These are phyloP conservation scores for Drosophila recens DNA, from an alignment of 2,888 invertebrate species.

Conservation along the genomic window DNA sequence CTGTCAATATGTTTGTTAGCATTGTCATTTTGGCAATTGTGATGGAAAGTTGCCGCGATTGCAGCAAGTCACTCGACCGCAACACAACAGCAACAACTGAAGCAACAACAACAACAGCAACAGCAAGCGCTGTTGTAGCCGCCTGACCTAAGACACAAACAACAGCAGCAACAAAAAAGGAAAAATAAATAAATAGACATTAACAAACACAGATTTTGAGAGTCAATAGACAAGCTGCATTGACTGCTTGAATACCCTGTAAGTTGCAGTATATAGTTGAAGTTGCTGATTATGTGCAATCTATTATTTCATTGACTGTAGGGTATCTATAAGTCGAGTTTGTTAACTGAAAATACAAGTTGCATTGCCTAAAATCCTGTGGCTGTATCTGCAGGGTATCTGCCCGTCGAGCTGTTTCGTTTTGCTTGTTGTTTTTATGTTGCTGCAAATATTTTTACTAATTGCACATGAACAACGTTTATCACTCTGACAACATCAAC, in stretches of 20 bases:
- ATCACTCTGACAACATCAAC: constrained; percentile 73
- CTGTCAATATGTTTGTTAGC: constrained; percentile 69
- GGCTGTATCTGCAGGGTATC: background rate
- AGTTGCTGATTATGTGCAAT: background rate
- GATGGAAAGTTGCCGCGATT: constrained; percentile 66
- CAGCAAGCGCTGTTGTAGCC: too few species aligned
- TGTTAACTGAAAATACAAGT: too few species aligned
- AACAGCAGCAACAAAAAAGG: constrained; percentile 5
- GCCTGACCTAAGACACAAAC: constrained; percentile 35
- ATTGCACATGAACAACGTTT: constrained; percentile 80
- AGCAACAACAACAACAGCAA: constrained; percentile 1
- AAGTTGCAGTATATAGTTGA: background rate
- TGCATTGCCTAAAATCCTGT: too few species aligned
- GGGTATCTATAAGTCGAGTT: background rate
- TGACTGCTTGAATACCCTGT: constrained; percentile 11
- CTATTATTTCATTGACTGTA: too few species aligned
- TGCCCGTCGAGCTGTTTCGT: background rate
- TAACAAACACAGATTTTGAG: constrained; percentile 22
- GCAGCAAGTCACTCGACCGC: constrained; percentile 17
- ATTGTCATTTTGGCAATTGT: constrained; percentile 48
- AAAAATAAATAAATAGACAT: background rate
- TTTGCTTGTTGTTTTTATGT: constrained; percentile 22
- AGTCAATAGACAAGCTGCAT: constrained; percentile 14
- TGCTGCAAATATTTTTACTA: constrained; percentile 69
- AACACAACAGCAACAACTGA: background rate